Base-by-base conservation (phyloP, 2,113 vertebrate species). In the Upupa epops region DNA sequence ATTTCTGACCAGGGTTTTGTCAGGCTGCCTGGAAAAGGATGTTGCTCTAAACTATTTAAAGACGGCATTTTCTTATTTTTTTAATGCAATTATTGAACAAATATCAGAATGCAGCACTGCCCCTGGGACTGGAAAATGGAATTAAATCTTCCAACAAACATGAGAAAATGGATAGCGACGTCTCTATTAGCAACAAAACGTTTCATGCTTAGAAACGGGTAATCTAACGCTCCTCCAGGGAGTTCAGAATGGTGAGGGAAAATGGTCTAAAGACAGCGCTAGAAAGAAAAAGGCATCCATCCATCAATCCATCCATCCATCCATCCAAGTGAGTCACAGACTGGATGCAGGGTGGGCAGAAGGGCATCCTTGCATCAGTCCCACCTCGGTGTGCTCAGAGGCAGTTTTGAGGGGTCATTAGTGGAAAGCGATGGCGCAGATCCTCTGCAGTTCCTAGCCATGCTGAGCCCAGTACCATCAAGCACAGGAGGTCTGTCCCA, bases 131-230 rank as follows among this genome's bases (percentile, higher is more conserved):
- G 56, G 71, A 72, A 89, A 86, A 95, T 56, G 80, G 93, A 96
- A 96, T 91, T 95, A 93, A 88, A 89, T 90, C 87, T 88, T 88
- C 70, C 85, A 85, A 65, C 76, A 91, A 94, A 88, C 89, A 93
- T 1, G 46, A 92, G 85, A 69, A 93, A 96, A 95, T 86, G 85
- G 83, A 90, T 92, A 59, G 65, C 13, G 31, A 92, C 9, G 49
- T 96, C 92, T 93, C 94, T 96, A 86, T 93, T 94, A 95, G 88
- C 87, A 89, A 88, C 76, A 90, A 91, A 93, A 92, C 13, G 65
- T 83, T 86, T 89, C 89, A 52, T 91, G 85, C 87, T 83, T 76
- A 59, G 87, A 91, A 93, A 93, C 19, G 15, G 70, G 82, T 51
- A 92, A 95, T 73, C 46, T 69, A 90, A 92, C 54, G 69, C 36